A percentile compares a stretch with the other conserved stretches of the same genome.
Conservation (phyloP, 2,113 vertebrate species). For the Peromyscus polionotus region DNA sequence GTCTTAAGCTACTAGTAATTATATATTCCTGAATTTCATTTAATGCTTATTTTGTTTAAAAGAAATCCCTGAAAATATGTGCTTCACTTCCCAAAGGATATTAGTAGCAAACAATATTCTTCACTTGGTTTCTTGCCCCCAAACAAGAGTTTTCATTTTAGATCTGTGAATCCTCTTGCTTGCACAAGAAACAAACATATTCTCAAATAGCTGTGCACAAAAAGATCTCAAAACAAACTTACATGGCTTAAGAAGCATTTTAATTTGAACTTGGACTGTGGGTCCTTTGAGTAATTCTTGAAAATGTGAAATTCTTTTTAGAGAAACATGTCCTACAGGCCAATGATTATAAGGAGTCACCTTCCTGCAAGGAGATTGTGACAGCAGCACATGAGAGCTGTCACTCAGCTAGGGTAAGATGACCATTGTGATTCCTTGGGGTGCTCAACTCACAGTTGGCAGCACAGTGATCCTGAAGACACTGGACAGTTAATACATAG, state of each 20-base stretch:
- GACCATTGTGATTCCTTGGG: neutral
- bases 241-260: neutral
- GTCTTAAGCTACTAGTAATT: neutral
- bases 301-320: neutral
- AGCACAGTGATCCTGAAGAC: neutral
- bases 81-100: slow-evolving; percentile 45
- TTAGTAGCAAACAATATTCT: slow-evolving; percentile 25
- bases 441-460: slow-evolving; percentile 29
- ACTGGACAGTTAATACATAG: neutral
- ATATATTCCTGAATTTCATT: neutral
- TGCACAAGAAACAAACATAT: slow-evolving; percentile 20
- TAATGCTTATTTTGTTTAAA: neutral
- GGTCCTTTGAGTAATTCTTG: neutral
- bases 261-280: neutral
- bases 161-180: slow-evolving; percentile 37
- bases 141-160: slow-evolving; percentile 55
- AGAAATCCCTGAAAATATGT: slow-evolving; percentile 20
- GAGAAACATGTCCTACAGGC: neutral
- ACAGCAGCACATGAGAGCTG: neutral
- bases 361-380: slow-evolving; percentile 10
- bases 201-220: slow-evolving; percentile 27
- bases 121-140: slow-evolving; percentile 61
- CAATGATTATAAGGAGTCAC: slow-evolving; percentile 51
- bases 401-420: neutral
- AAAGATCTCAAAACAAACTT: slow-evolving; percentile 28